Base-by-base conservation (phyloP, 2,113 vertebrate genomes). In the Menura novaehollandiae region DNA sequence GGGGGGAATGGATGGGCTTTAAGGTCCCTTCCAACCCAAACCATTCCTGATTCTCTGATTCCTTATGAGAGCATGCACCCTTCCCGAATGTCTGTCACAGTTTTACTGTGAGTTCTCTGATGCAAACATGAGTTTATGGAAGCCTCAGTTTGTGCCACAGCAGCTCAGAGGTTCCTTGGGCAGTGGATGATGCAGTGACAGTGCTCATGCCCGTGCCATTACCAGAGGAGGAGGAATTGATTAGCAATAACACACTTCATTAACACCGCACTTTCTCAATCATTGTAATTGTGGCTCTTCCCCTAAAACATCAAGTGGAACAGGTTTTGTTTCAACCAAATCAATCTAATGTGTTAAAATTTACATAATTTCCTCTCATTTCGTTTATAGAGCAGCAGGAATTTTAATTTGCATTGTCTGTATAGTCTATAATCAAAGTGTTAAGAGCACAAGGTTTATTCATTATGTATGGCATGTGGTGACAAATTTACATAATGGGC, bases 371-470 rank as follows among this genome's bases (percentile, higher is more conserved):
- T 93, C 79, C 74, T 91, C 91, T 95, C 89, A 89, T 95, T 95
- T 84, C 82, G 6, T 92, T 95, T 95, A 96, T 92, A 87, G 91
- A 94, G 82, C 94, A 89, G 96, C 93, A 95, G 95, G 83, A 78
- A 95, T 97, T 97, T 97, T 96, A 94, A 98, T 97, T 94, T 97
- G 95, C 96, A 98, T 97, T 97, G 94, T 97, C 97, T 97, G 82
- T 89, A 95, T 95, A 97, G 97, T 88, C 96, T 96, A 90, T 95
- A 98, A 98, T 98, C 97, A 97, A 96, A 97, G 92, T 85, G 95
- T 97, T 97, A 97, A 97, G 94, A 97, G 95, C 95, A 91, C 71
- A 52, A 75, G 96, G 90, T 97, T 98, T 97, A 93, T 97, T 97
- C 94, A 91, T 96, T 97, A 96, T 79, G 91, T 96, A 88, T 95